These are phyloP conservation scores for Drosophila neotestacea DNA, from an alignment of 2,888 invertebrate species.

Conservation along the genomic window DNA sequence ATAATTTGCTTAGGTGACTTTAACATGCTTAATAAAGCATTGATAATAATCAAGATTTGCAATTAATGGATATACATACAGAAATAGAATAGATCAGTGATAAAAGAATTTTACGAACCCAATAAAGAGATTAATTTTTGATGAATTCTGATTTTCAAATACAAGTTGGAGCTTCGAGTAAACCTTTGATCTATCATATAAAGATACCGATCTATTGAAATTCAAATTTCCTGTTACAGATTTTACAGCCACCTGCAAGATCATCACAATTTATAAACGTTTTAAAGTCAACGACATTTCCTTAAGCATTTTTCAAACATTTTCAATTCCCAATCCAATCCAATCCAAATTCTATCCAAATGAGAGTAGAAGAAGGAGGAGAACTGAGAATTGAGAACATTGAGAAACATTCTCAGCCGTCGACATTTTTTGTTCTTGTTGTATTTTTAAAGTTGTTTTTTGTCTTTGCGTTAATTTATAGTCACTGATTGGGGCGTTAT, in stretches of 20 bases:
- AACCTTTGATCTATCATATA: neutral
- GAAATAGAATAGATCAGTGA: too few relatives aligned
- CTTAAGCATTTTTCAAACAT: constrained; percentile 37
- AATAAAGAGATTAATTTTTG: too few relatives aligned
- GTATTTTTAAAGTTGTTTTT: constrained; percentile 71
- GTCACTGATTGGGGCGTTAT: constrained; percentile 83
- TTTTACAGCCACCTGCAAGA: constrained; percentile 13
- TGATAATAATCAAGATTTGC: too few relatives aligned
- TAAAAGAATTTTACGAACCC: too few relatives aligned
- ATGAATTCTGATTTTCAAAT: too few relatives aligned
- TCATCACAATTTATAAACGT: constrained; percentile 20
- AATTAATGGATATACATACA: too few relatives aligned
- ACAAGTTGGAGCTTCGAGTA: too few relatives aligned
- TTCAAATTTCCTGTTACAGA: constrained; percentile 36
- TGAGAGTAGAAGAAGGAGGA: constrained; percentile 1
- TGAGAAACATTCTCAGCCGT: constrained; percentile 24
- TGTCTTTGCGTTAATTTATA: constrained; percentile 82
- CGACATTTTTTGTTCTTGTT: constrained; percentile 3
- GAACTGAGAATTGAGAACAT: constrained; percentile 1
- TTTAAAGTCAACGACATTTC: constrained; percentile 50
- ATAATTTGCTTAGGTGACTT: too few relatives aligned
- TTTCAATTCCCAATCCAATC: constrained; percentile 30
- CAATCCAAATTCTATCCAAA: constrained; percentile 16
- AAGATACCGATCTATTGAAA: neutral
- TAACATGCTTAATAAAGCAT: too few relatives aligned